Conservation (phyloP, 2,888 invertebrate species). For the Zelleria hepariella region DNA sequence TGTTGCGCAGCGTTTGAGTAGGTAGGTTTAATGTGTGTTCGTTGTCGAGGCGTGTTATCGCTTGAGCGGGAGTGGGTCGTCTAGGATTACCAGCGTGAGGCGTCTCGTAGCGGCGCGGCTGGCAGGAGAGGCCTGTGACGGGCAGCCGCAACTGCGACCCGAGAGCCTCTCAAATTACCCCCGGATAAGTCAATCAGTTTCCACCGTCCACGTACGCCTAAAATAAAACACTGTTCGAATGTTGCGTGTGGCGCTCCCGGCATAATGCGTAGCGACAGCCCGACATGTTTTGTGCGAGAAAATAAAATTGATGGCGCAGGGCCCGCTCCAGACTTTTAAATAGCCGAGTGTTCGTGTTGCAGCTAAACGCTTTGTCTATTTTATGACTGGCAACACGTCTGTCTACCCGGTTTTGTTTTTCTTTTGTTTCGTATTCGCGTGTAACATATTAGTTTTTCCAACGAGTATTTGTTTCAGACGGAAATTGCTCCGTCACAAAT, state of each 20-base stretch:
- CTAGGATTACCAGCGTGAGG: slow-evolving; percentile 3
- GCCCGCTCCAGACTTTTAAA: slow-evolving; percentile 58
- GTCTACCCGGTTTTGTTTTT: slow-evolving; percentile 22
- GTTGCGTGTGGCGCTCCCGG: slow-evolving; percentile 62
- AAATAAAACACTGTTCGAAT: slow-evolving; percentile 66
- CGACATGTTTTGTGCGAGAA: slow-evolving; percentile 71
- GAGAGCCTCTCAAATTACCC: slow-evolving; percentile 67
- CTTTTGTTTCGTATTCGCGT: slow-evolving; percentile 42
- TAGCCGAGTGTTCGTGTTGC: slow-evolving; percentile 59
- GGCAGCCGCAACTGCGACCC: slow-evolving; percentile 4
- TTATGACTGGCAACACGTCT: slow-evolving; percentile 57
- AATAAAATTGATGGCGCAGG: slow-evolving; percentile 68
- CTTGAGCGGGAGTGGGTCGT: not conserved
- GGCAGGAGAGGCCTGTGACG: slow-evolving; percentile 16
- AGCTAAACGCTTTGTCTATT: slow-evolving; percentile 68
- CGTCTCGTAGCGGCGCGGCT: slow-evolving; percentile 12
- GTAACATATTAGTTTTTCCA: slow-evolving; percentile 58
- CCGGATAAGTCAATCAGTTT: slow-evolving; percentile 72
- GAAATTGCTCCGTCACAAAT: slow-evolving; percentile 50
- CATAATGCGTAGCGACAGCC: slow-evolving; percentile 67
- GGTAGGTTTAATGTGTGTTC: not conserved
- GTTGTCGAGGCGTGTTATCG: not conserved
- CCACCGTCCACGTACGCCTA: slow-evolving; percentile 62
- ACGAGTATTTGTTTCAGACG: slow-evolving; percentile 45
- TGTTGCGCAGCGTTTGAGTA: not conserved